These are phyloP conservation scores for Parthenolecanium corni DNA, from an alignment of 2,888 invertebrate species.

Conservation along the genomic window DNA sequence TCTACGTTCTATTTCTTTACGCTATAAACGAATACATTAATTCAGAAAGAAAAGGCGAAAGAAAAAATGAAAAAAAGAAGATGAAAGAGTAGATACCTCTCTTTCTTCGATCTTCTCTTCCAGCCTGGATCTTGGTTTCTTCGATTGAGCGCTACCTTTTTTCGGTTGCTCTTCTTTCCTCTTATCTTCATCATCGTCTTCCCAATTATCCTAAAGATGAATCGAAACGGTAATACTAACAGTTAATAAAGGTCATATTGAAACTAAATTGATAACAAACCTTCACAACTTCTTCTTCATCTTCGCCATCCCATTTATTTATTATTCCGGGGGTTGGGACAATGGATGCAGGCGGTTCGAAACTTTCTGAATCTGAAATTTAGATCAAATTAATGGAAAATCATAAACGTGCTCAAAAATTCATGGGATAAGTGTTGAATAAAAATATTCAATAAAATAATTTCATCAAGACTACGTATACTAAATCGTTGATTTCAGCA, in stretches of 20 bases:
- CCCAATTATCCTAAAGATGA: slow-evolving; percentile 74
- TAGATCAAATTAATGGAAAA: too few species aligned
- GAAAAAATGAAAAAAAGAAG: too few species aligned
- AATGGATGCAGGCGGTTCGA: slow-evolving; percentile 20
- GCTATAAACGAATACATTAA: slow-evolving; percentile 2
- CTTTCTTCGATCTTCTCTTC: slow-evolving; percentile 76
- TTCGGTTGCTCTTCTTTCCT: slow-evolving; percentile 62
- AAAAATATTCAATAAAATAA: too few species aligned
- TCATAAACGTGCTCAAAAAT: too few species aligned
- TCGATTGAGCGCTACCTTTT: slow-evolving; percentile 45
- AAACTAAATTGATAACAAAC: slow-evolving; percentile 40
- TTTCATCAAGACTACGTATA: too few species aligned
- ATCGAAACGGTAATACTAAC: not conserved
- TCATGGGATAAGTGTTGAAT: too few species aligned
- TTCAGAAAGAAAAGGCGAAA: not conserved
- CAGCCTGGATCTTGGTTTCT: slow-evolving; percentile 62
- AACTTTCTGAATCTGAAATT: slow-evolving; percentile 30
- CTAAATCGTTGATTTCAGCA: too few species aligned
- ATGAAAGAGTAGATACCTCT: slow-evolving; percentile 42
- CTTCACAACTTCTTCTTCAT: slow-evolving; percentile 76
- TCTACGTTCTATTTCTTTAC: slow-evolving; percentile 39
- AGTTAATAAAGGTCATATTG: not conserved
- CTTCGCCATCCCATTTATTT: slow-evolving; percentile 65
- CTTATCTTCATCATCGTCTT: slow-evolving; percentile 76
- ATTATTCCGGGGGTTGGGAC: slow-evolving; percentile 11